Percentiles rank a stretch among this genome's conserved stretches.
Conservation (phyloP, 2,113 vertebrate species). For the Chlamydotis undulata region DNA sequence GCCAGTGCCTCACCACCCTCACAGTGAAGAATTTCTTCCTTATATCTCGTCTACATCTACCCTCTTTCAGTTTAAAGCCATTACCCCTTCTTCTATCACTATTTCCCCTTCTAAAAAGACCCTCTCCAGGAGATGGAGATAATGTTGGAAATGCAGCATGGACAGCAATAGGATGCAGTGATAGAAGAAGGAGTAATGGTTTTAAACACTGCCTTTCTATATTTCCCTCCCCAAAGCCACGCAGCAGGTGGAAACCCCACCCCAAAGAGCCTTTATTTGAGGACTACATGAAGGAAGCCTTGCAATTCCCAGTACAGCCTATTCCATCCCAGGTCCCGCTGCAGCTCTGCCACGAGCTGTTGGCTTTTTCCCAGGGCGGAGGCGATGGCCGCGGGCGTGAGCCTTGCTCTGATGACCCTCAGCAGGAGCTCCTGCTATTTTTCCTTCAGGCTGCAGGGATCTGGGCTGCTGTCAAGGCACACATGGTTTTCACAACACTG, state of each 20-base stretch:
- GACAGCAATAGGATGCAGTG: not conserved
- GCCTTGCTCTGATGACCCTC: not conserved
- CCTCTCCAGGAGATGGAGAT: not conserved
- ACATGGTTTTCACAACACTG: not conserved
- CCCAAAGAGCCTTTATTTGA: not conserved
- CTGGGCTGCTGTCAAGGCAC: not conserved
- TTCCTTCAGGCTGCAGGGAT: not conserved
- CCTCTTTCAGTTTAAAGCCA: no score
- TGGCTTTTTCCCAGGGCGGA: not conserved
- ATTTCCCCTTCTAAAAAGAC: no score
- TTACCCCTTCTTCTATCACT: no score
- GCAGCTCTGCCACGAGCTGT: not conserved
- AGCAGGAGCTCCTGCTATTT: not conserved
- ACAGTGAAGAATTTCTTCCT: no score
- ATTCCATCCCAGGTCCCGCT: not conserved
- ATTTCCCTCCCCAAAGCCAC: not conserved
- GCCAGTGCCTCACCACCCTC: no score
- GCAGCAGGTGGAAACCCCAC: not conserved
- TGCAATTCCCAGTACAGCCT: not conserved
- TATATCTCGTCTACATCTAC: no score
- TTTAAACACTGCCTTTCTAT: not conserved
- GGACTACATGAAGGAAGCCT: not conserved
- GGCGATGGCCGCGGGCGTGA: accelerated
- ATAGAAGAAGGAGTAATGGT: no score
- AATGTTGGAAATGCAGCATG: accelerated